A percentile compares a stretch with the other conserved stretches of the same genome.
phyloP scores from a whole-genome alignment of 1,140 invertebrate genomes.

The Limonius californicus region DNA sequence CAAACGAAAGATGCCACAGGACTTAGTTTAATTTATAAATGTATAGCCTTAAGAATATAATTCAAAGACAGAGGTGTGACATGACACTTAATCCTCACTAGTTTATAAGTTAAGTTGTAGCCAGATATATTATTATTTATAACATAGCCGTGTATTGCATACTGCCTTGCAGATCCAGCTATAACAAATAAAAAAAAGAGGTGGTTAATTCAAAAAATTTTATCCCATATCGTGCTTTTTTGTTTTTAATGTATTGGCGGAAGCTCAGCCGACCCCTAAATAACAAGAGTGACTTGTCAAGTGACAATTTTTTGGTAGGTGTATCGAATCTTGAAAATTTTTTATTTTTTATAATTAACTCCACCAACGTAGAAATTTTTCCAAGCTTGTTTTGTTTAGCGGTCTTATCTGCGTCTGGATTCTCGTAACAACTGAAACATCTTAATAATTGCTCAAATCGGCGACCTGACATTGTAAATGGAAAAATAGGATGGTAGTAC shows the following conservation, averaged over 20 bases:
- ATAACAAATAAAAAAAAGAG: too few relatives aligned
- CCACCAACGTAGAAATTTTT: too few relatives aligned
- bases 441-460: background rate
- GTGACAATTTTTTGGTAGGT: background rate
- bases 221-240: background rate
- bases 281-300: background rate
- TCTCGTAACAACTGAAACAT: background rate
- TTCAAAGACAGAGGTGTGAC: too few relatives aligned
- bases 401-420: background rate
- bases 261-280: background rate
- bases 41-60: too few relatives aligned
- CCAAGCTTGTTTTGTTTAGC: background rate
- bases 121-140: background rate
- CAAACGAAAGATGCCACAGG: too few relatives aligned
- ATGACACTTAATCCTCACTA: too few relatives aligned
- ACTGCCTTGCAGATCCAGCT: too few relatives aligned
- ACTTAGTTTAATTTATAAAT: too few relatives aligned
- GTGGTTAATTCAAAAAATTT: background rate
- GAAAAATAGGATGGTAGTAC: background rate
- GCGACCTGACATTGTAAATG: background rate
- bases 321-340: background rate
- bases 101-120: too few relatives aligned
- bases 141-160: background rate
- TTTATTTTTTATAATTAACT: background rate
- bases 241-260: background rate